A percentile compares a stretch with the other conserved stretches of the same genome.
Evolutionary conservation across 92 coral and sea anemone species (phyloP).

Genomic region (Hydrozoanthus gracilis): DNA sequence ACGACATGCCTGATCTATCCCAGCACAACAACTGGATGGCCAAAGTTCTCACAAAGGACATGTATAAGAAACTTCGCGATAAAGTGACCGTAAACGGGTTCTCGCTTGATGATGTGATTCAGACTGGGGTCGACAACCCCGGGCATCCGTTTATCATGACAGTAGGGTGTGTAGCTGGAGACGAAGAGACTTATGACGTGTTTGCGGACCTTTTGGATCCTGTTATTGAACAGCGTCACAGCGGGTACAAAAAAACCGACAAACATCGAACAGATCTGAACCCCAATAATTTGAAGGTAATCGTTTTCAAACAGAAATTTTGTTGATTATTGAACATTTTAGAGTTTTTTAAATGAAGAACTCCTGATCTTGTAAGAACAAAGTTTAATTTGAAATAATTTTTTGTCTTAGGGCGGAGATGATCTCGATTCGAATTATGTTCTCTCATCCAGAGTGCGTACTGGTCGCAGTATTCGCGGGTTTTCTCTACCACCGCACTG

Average conservation of each 20-base stretch:
- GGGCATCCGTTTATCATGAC: slow-evolving; percentile 99
- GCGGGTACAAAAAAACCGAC: slow-evolving; percentile 93
- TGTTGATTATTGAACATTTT: not conserved
- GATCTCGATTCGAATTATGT: slow-evolving; percentile 91
- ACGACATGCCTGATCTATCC: slow-evolving; percentile 91
- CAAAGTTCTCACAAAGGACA: slow-evolving; percentile 88
- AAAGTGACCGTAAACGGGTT: slow-evolving; percentile 90
- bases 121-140: slow-evolving; percentile 97
- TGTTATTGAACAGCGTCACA: slow-evolving; percentile 84
- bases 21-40: slow-evolving; percentile 95
- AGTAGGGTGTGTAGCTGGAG: slow-evolving; percentile 98
- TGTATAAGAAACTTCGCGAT: slow-evolving; percentile 80
- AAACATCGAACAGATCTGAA: slow-evolving; percentile 91
- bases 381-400: not conserved
- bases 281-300: slow-evolving; percentile 65
- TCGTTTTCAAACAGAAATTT: not conserved
- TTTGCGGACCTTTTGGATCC: slow-evolving; percentile 93
- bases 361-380: not conserved
- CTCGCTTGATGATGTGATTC: slow-evolving; percentile 89
- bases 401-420: slow-evolving; percentile 72
- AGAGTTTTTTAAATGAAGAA: not conserved
- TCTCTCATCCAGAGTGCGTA: slow-evolving; percentile 88
- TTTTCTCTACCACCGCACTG: slow-evolving; percentile 94
- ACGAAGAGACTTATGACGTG: slow-evolving; percentile 89
- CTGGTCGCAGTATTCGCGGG: slow-evolving; percentile 96